Conservation (phyloP, 2,113 vertebrate genomes). For the Eonycteris spelaea region DNA sequence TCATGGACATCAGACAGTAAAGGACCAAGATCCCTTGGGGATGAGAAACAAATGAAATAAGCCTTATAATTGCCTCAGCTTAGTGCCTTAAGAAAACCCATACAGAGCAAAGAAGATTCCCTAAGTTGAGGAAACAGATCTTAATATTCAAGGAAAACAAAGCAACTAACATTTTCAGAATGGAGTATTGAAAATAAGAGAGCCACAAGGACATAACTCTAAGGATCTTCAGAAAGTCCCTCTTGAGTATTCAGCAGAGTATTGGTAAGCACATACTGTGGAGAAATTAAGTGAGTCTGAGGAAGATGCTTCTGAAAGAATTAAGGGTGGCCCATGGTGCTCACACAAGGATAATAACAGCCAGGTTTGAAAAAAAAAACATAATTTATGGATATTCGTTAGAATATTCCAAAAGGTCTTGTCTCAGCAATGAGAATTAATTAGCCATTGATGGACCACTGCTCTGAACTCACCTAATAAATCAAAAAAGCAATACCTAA, state of each 20-base stretch:
- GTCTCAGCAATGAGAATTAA: background rate
- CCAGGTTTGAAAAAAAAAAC: background rate
- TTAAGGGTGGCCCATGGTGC: background rate
- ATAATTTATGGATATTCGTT: background rate
- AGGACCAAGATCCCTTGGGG: background rate
- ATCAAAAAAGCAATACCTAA: background rate
- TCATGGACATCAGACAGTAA: background rate
- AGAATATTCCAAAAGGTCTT: background rate
- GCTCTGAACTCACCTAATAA: background rate
- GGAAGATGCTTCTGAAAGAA: background rate
- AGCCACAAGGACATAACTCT: background rate
- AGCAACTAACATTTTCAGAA: background rate
- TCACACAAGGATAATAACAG: background rate
- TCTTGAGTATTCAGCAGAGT: background rate
- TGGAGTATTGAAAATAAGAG: background rate
- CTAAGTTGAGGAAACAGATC: background rate
- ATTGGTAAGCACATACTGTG: background rate
- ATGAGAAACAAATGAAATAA: background rate
- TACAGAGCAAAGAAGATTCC: background rate
- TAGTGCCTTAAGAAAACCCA: background rate
- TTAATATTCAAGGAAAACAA: background rate
- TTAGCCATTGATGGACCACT: background rate
- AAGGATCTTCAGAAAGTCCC: background rate
- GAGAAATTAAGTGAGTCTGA: background rate
- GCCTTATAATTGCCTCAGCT: background rate